Evolutionary conservation across 1,140 invertebrate species (phyloP).

Genomic region (Elymnias hypermnestra): DNA sequence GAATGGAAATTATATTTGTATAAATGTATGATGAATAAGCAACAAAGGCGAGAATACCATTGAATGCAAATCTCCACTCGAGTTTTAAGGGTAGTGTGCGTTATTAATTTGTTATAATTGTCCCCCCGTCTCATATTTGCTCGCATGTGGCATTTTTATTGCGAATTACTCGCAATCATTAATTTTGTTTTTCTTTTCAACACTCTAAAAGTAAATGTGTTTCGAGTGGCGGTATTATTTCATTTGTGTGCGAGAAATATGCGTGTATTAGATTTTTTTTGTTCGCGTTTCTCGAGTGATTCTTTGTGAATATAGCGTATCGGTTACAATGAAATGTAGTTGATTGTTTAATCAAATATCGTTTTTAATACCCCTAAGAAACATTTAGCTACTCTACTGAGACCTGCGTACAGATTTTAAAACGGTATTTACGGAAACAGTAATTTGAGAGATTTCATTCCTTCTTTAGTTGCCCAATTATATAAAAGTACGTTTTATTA

Average conservation of each 20-base stretch:
- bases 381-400: constrained; percentile 15
- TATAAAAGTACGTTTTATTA: too few species aligned
- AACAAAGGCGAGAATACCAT: constrained; percentile 62
- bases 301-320: constrained; percentile 34
- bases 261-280: constrained; percentile 19
- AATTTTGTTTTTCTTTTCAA: constrained; percentile 72
- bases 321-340: constrained; percentile 40
- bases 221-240: constrained; percentile 53
- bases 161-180: constrained; percentile 73
- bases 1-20: constrained; percentile 23
- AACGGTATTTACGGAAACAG: constrained; percentile 2
- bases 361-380: constrained; percentile 10
- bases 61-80: constrained; percentile 72
- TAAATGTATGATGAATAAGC: constrained; percentile 28
- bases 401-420: constrained; percentile 1
- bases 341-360: constrained; percentile 10
- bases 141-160: constrained; percentile 76
- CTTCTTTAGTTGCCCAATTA: too few species aligned
- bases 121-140: constrained; percentile 60
- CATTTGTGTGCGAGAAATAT: constrained; percentile 26
- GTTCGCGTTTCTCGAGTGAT: constrained; percentile 16
- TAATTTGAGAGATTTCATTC: too few species aligned
- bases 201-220: constrained; percentile 42
- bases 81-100: constrained; percentile 72
- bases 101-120: constrained; percentile 76